Conservation (phyloP, 1,140 invertebrate species). For the Monomorium pharaonis region DNA sequence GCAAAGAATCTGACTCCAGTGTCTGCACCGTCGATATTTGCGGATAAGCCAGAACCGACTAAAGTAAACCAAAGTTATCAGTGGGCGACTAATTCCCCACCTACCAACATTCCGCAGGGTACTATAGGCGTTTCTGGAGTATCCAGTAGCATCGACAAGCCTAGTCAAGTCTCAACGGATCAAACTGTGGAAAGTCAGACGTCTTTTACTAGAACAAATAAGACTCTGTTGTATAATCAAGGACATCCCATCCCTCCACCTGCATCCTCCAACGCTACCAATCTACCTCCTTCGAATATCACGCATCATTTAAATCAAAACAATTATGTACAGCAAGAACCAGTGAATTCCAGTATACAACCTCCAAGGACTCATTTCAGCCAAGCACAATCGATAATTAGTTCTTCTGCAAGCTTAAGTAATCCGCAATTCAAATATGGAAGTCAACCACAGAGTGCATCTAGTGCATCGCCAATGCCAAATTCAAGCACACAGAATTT, state of each 20-base stretch:
- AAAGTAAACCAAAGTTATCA: conserved; percentile 44
- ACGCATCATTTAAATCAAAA: conserved; percentile 27
- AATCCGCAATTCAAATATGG: conserved; percentile 35
- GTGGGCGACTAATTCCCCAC: conserved; percentile 13
- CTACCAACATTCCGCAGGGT: conserved; percentile 16
- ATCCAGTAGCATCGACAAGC: conserved; percentile 11
- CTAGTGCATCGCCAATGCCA: not conserved
- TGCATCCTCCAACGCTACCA: conserved; percentile 50
- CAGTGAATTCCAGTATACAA: not conserved
- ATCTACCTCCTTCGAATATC: conserved; percentile 24
- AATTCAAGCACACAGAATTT: conserved; percentile 68
- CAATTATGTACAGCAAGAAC: conserved; percentile 30
- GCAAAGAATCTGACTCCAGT: not conserved
- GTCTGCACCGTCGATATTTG: not conserved
- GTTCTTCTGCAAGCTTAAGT: conserved; percentile 10
- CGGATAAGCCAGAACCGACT: conserved; percentile 4
- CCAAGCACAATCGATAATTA: conserved; percentile 18
- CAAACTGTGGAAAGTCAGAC: conserved; percentile 3
- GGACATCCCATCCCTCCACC: conserved; percentile 8
- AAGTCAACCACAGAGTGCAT: conserved; percentile 45
- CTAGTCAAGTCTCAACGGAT: conserved; percentile 45
- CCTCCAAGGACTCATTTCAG: not conserved
- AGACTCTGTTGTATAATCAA: not conserved
- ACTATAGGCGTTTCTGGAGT: conserved; percentile 49
- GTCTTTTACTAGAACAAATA: conserved; percentile 19